Evolutionary conservation across 2,888 invertebrate species (phyloP), one percentile per base, ranked within the genome.

Genomic region (Epiblema foenella): DNA sequence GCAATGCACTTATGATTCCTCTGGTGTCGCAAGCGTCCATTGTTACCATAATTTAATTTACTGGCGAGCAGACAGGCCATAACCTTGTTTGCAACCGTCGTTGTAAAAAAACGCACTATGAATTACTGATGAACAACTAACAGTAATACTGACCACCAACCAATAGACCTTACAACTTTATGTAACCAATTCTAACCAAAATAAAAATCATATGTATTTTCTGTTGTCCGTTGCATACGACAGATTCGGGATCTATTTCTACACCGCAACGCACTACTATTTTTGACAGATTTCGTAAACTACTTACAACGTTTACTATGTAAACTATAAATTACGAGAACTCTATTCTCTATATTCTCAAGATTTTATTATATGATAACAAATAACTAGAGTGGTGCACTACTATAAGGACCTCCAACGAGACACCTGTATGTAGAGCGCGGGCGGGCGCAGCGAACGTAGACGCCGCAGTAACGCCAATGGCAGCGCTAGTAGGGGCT

Each of bases 401-500:
- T 24, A 24, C 24, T 24, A n/a, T n/a, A 24, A 24, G 24, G 24
- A 24, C 24, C 24, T 24, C n/a, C n/a, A n/a, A 24, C 24, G 24
- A 24, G 24, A 3, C 24, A 90, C 89, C 89, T 90, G 89, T 83
- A 90, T 89, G 75, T 88, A 89, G 75, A 87, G 80, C 57, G 86
- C 20, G 20, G 83, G 80, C 85, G 85, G 73, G 86, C 86, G 77
- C 85, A 59, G 86, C 80, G 85, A 85, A 69, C 87, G 80, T 75
- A 90, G 83, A 59, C 87, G 83, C 77, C 86, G 94, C 79, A 88
- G 92, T 87, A 85, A 81, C 74, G 86, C 83, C 69, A 94, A 94
- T 75, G 95, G 94, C 80, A 94, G 86, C 72, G 95, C 94, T 62
- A 95, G 90, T 79, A 95, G 93, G 83, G 96, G 96, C 64, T 96